Evolutionary conservation across 2,888 invertebrate species (phyloP), one percentile per base, ranked within the genome.

Genomic region (Embidobia sp.): DNA sequence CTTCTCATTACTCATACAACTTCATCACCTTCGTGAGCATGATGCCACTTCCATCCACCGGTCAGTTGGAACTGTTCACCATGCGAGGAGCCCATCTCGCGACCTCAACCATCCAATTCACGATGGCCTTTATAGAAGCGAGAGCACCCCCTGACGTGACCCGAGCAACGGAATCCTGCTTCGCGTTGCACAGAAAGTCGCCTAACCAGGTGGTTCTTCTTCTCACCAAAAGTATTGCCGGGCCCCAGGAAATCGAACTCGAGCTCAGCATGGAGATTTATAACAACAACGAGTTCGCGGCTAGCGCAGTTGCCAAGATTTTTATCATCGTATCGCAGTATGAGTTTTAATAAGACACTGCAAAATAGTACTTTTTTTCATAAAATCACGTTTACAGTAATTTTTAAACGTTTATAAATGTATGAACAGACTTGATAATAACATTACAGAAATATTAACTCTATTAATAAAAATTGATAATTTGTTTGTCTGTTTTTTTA

Each of bases 1-100:
- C 98, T 0, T 93, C 96, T 42, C 95, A 96, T 53, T 95, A 95
- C 87, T 97, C 97, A 26, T 97, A 95, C 91, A 97, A 98, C 90
- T 98, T 96, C 90, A 95, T 99, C 82, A 96, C 97, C 0, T 94
- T 99, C 84, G 95, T 96, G 0, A 95, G 97, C 16, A 95, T 96
- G 86, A 90, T 96, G 59, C 94, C 94, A 53, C 91, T 97, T 31
- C 94, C 95, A 2, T 33, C 77, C 0, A 77, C 79, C 0, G 93
- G 93, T 1, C 91, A 92, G 35, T 91, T 95, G 29, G 95, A 96
- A 59, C 91, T 98, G 5, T 98, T 98, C 90, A 96, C 96, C 5
- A 95, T 98, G 92, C 92, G 95, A 18, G 97, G 97, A 0, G 96
- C 96, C 0, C 90, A 92, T 29, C 94, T 94, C 91, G 90, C 92